Percentiles rank a stretch among this genome's conserved stretches.
phyloP scores from a whole-genome alignment of 2,888 invertebrate species.

The Philopedon plagiatum region DNA sequence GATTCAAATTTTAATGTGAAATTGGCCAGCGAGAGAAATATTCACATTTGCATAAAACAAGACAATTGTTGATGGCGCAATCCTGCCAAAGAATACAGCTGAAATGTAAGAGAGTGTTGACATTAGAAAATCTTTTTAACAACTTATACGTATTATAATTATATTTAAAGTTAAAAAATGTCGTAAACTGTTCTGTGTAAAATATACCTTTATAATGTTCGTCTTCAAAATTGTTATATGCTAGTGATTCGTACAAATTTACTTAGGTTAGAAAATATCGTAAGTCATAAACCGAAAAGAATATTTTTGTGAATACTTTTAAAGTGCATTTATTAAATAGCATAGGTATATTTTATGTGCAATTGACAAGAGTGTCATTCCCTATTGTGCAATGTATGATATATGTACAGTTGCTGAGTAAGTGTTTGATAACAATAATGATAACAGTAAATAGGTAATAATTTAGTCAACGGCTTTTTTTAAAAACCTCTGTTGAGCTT shows the following conservation, averaged over 20 bases:
- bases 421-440: no score
- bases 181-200: slow-evolving; percentile 20
- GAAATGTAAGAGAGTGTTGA: no score
- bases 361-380: not conserved
- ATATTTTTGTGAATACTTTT: slow-evolving; percentile 31
- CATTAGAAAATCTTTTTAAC: not conserved
- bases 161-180: not conserved
- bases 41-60: no score
- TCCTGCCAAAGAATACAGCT: no score
- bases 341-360: not conserved
- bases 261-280: slow-evolving; percentile 9
- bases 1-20: no score
- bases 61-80: no score
- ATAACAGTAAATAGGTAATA: no score
- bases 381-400: not conserved
- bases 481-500: no score
- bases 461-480: no score
- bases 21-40: no score
- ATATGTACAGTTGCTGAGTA: no score
- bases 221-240: slow-evolving; percentile 18
- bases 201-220: slow-evolving; percentile 22
- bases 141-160: not conserved
- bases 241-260: slow-evolving; percentile 34
- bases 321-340: not conserved
- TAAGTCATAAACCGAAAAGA: slow-evolving; percentile 10